phyloP scores from a whole-genome alignment of 2,888 invertebrate genomes.

The Chydorus sphaericus region DNA sequence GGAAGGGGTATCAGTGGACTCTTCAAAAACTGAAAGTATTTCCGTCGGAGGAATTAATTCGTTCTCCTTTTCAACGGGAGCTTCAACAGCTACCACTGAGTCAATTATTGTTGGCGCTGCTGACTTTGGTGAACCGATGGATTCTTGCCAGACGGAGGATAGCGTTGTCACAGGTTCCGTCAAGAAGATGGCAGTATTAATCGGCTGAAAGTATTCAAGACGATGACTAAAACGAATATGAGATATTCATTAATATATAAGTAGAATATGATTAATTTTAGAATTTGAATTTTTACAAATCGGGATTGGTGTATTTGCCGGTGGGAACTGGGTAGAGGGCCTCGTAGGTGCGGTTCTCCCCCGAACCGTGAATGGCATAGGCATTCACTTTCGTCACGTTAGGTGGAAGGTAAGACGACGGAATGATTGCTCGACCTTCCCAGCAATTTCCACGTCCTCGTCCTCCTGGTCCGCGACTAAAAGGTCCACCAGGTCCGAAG shows the following conservation, averaged over 20 bases:
- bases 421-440: slow-evolving; percentile 31
- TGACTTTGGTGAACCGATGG: not conserved
- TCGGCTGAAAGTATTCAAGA: not conserved
- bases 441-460: slow-evolving; percentile 28
- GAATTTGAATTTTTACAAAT: slow-evolving; percentile 28
- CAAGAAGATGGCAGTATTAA: not conserved
- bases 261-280: not conserved
- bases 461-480: too few species aligned
- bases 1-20: too few species aligned
- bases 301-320: slow-evolving; percentile 28
- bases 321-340: slow-evolving; percentile 32
- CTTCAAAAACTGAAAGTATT: too few species aligned
- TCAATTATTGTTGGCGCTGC: too few species aligned
- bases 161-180: not conserved
- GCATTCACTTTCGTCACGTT: slow-evolving; percentile 34
- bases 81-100: too few species aligned
- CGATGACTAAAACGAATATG: too few species aligned
- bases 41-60: too few species aligned
- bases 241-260: not conserved
- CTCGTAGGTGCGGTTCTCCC: slow-evolving; percentile 30
- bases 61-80: too few species aligned
- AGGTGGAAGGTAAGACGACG: slow-evolving; percentile 33
- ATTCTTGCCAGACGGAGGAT: not conserved
- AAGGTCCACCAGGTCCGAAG: too few species aligned
- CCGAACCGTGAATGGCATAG: slow-evolving; percentile 36